phyloP scores from a whole-genome alignment of 2,888 invertebrate species.

The Helicoverpa assulta region DNA sequence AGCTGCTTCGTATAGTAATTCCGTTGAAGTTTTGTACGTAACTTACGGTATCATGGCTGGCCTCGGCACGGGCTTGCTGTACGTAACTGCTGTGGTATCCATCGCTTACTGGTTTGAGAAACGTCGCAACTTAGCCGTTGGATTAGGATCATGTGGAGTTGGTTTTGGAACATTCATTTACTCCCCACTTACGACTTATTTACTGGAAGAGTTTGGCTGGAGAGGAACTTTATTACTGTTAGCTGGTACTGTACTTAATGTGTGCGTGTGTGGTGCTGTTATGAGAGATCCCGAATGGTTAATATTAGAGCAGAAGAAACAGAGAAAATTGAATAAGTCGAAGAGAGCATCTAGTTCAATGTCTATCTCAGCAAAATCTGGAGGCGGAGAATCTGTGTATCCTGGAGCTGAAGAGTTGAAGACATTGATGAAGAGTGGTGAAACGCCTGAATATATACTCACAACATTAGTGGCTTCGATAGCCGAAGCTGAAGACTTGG shows the following conservation, averaged over 20 bases:
- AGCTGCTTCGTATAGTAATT: slow-evolving; percentile 92
- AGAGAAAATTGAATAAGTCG: slow-evolving; percentile 85
- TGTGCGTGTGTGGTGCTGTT: slow-evolving; percentile 95
- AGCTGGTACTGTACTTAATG: slow-evolving; percentile 95
- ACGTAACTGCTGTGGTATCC: slow-evolving; percentile 97
- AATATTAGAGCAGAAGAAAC: slow-evolving; percentile 91
- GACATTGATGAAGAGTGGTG: slow-evolving; percentile 92
- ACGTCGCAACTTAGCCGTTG: slow-evolving; percentile 95
- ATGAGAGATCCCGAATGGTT: slow-evolving; percentile 97
- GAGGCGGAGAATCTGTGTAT: slow-evolving; percentile 90
- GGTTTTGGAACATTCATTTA: slow-evolving; percentile 97
- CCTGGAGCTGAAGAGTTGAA: slow-evolving; percentile 92
- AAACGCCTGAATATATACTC: slow-evolving; percentile 92
- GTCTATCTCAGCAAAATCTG: slow-evolving; percentile 88
- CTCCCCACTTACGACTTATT: slow-evolving; percentile 94
- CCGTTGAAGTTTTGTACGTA: slow-evolving; percentile 94
- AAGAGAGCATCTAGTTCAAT: slow-evolving; percentile 88
- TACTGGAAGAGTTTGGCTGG: slow-evolving; percentile 95
- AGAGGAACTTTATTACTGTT: slow-evolving; percentile 94
- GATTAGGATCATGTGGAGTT: slow-evolving; percentile 96
- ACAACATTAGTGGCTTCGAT: slow-evolving; percentile 91
- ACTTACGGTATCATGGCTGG: slow-evolving; percentile 96
- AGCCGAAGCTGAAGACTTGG: slow-evolving; percentile 86
- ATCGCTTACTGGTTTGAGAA: slow-evolving; percentile 98
- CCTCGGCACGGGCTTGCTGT: slow-evolving; percentile 95